These are phyloP conservation scores for Ictidomys tridecemlineatus DNA, from an alignment of 2,113 vertebrate genomes.

Conservation along the genomic window DNA sequence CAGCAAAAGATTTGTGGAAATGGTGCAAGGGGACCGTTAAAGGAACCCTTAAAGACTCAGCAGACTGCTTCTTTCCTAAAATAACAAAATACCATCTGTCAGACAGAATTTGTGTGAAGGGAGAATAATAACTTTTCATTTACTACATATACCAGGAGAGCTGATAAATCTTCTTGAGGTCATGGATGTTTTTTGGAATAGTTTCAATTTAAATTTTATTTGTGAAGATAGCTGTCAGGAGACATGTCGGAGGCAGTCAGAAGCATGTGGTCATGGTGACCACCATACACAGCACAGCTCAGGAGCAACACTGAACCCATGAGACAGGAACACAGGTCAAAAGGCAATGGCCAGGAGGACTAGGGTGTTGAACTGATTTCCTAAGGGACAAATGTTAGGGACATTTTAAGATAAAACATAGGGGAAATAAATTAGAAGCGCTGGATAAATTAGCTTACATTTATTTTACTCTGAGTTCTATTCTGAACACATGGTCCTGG, in stretches of 20 bases:
- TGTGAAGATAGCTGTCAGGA: slow-evolving; percentile 59
- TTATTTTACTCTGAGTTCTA: background rate
- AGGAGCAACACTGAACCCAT: background rate
- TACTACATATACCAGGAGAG: slow-evolving; percentile 60
- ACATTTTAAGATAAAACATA: background rate
- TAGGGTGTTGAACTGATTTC: background rate
- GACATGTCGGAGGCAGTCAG: background rate
- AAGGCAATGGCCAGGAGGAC: background rate
- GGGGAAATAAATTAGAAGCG: background rate
- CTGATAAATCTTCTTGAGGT: slow-evolving; percentile 69
- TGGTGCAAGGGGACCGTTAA: slow-evolving; percentile 57
- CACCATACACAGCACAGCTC: rapidly evolving
- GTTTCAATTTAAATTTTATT: slow-evolving; percentile 77
- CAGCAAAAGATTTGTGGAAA: slow-evolving; percentile 52
- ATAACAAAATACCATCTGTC: slow-evolving; percentile 75
- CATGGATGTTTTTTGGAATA: slow-evolving; percentile 59
- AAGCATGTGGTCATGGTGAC: background rate
- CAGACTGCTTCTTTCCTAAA: slow-evolving; percentile 72
- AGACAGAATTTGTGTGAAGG: slow-evolving; percentile 77
- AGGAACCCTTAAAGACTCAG: slow-evolving; percentile 74
- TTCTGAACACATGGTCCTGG: background rate
- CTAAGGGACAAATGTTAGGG: background rate
- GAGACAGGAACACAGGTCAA: background rate
- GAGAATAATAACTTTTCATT: slow-evolving; percentile 78
- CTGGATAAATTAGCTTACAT: background rate